Evolutionary conservation across 2,888 invertebrate genomes (phyloP), one percentile per base, ranked within the genome.

Genomic region (Caenorhabditis sinica): DNA sequence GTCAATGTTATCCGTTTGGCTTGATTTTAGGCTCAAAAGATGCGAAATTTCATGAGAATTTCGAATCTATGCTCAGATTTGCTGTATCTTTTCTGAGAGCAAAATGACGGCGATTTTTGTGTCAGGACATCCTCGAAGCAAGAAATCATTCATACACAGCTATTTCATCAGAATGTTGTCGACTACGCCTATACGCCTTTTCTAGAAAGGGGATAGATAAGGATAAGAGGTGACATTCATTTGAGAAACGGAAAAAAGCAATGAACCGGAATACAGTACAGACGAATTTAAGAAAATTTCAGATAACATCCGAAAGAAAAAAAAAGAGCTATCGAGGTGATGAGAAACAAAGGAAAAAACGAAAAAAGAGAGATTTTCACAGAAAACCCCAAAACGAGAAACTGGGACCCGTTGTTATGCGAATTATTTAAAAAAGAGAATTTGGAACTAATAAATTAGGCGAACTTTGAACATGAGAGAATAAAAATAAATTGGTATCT

Each of bases 231-330:
- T 15, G 30, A 51, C 51, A 36, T 68, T 68, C 36, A 68, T 68
- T 68, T 68, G n/a, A 23, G 30, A 68, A 53, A 68, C 53, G 49
- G 49, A 53, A 25, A 36, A 45, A 49, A 49, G 49, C 66, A 30
- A 66, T 66, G 51, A 51, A 68, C 68, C 68, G 51, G 68, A 68
- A 28, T 20, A 36, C 33, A 36, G n/a, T 61, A 63, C 65, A 65
- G 63, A 65, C 25, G 45, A 25, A 45, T 45, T 43, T 65, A 1
- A 45, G 28, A 65, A 2, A 6, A 9, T 60, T n/a, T 4, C 25
- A 25, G 30, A n/a, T 6, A 45, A 15, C 65, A 65, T 40, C 45
- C 9, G 25, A 28, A 45, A 25, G 30, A 65, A 45, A 45, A 33
- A 33, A 28, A 6, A 56, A 56, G 23, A 56, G 15, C 28, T 60